Base-by-base conservation (phyloP, 2,113 vertebrate genomes). In the Thomomys bottae region DNA sequence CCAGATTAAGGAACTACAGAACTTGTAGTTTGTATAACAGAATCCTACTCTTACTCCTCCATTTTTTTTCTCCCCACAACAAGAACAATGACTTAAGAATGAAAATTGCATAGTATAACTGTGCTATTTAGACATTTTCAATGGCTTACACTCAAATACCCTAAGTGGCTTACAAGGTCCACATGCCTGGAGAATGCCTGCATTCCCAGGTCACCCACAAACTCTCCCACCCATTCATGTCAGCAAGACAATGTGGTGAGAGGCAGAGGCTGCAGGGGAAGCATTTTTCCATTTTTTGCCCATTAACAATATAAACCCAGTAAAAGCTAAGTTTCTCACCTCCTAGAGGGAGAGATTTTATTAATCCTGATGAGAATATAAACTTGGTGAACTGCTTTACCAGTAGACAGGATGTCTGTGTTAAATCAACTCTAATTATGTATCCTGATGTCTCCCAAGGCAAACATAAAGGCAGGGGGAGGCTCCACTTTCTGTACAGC, bases 171-270 rank as follows among this genome's bases (percentile, higher is more conserved):
- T 49, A 26, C 9, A 49, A 78, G 18, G 23, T 23, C 20, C 18
- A 5, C 34, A 0, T 3, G 6, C 23, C 15, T 36, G 45, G 34
- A 26, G 4, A 32, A 10, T 2, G 2, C 4, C 20, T 6, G 1
- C 17, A 1, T 45, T 20, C 8, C 18, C 11, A n/a, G n/a, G 8
- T 4, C 23, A 64, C 36, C 26, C 36, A 1, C 3, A 34, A 14
- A 17, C 12, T 49, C 32, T 67, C 54, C 17, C 7, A 6, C 3
- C 30, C 20, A 8, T 2, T 3, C 0, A 0, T 7, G 38, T 8
- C 2, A 12, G 34, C 8, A 18, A 3, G 3, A 4, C 8, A 5
- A 15, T 8, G 6, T 21, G 73, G 26, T 1, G 5, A 28, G 20
- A 81, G 11, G 12, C n/a, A 11, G 1, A 24, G 30, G 6, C 20